Conservation (phyloP, 2,797 vertebrate genomes). For the Acipenser transmontanus region DNA sequence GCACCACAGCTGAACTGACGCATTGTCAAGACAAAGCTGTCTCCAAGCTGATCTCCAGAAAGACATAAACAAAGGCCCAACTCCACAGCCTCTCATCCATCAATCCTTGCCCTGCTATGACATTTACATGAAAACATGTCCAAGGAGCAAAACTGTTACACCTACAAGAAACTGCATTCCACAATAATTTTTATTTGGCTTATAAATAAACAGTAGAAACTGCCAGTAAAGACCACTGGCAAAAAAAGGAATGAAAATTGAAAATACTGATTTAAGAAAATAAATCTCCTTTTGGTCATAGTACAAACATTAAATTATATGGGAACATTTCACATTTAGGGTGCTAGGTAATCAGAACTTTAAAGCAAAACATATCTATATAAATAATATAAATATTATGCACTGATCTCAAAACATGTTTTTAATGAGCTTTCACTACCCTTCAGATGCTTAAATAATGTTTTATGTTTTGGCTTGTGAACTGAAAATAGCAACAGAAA, state of each 20-base stretch:
- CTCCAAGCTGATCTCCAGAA: constrained; percentile 33
- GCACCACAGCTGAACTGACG: constrained; percentile 43
- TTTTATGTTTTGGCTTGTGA: too few relatives aligned
- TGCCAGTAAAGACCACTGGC: constrained; percentile 4
- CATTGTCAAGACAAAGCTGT: constrained; percentile 32
- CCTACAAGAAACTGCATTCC: constrained; percentile 22
- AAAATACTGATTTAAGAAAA: constrained; percentile 2
- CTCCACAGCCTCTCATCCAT: constrained; percentile 30
- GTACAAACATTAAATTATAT: neutral
- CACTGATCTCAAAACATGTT: neutral
- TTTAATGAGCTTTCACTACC: too few relatives aligned
- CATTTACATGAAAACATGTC: constrained; percentile 17
- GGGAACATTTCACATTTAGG: too few relatives aligned
- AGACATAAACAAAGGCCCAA: constrained; percentile 38
- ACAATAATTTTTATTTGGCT: constrained; percentile 27
- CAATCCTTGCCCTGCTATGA: constrained; percentile 30
- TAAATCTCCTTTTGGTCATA: neutral
- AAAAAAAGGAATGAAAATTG: neutral
- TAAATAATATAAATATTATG: too few relatives aligned
- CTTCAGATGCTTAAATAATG: too few relatives aligned
- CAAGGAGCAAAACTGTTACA: constrained; percentile 32
- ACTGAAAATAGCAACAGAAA: too few relatives aligned
- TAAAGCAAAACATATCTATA: too few relatives aligned
- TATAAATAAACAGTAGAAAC: constrained; percentile 21
- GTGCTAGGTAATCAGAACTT: too few relatives aligned